Base-by-base conservation (phyloP, 1,140 invertebrate species). In the Calephelis virginiensis region DNA sequence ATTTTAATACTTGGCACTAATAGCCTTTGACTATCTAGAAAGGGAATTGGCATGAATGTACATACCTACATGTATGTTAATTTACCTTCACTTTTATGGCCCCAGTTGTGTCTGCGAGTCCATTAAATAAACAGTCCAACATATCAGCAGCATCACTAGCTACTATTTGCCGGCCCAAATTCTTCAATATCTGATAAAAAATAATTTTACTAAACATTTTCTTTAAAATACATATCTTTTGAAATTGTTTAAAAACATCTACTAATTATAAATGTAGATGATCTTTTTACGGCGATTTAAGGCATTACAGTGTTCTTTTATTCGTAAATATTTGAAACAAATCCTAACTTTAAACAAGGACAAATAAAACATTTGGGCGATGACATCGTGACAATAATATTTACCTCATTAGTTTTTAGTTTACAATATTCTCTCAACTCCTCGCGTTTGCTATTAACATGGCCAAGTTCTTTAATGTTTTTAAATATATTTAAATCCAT, bases 91-190 rank as follows among this genome's bases (percentile, higher is more conserved):
- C 67, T 80, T 84, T 85, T 28, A 74, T 66, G 14, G 56, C 74
- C 46, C 38, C 61, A 46, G 64, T n/a, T 7, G 14, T 49, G 63
- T 85, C 82, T 12, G 75, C 63, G 63, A 85, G 69, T 63, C 84
- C 86, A 73, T 80, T 83, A 7, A 89, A 75, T 50, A 89, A 67
- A 69, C 81, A 84, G 50, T 83, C 77, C 6, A 88, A 61, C 59
- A 86, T 12, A 59, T 80, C 72, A 8, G 69, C 71, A 7, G 81
- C 85, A 76, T 86, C 86, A 62, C 72, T 78, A 28, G 75, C 75
- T 13, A 85, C 38, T 61, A 89, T 75, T 17, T 76, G 77, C 10
- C 73, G 69, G 2, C 77, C 70, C 59, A 89, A 73, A 69, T 71
- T 63, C 17, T 75, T 76, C 37, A 81, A 64, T 49, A 89, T 77